Conservation (phyloP, 2,888 invertebrate species). For the Arge pagana region DNA sequence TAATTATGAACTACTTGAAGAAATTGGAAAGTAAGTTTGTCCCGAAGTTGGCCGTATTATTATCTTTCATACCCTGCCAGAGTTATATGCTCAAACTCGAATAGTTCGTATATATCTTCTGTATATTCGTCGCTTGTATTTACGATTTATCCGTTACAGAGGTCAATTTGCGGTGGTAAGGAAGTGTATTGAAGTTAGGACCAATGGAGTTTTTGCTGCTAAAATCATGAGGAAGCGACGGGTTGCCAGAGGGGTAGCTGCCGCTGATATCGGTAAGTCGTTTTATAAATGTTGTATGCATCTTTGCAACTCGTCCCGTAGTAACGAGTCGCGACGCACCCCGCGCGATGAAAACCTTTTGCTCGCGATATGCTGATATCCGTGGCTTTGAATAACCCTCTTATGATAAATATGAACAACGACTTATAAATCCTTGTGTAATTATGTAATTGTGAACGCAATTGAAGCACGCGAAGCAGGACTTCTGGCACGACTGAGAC, state of each 20-base stretch:
- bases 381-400: too few species aligned
- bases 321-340: too few species aligned
- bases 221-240: conserved; percentile 68
- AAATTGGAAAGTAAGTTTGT: conserved; percentile 62
- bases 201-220: conserved; percentile 64
- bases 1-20: conserved; percentile 61
- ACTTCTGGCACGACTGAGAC: conserved; percentile 63
- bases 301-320: too few species aligned
- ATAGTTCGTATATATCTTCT: neutral
- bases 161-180: conserved; percentile 70
- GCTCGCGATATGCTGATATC: too few species aligned
- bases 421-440: too few species aligned
- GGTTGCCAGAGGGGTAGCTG: conserved; percentile 63
- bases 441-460: too few species aligned
- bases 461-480: conserved; percentile 63
- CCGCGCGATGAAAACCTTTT: too few species aligned
- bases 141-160: conserved; percentile 53
- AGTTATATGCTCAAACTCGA: neutral
- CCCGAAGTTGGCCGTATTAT: neutral
- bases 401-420: too few species aligned
- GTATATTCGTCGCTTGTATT: neutral
- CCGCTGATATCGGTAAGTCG: conserved; percentile 62
- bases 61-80: neutral
- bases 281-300: too few species aligned
- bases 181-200: conserved; percentile 61